A percentile compares a stretch with the other conserved stretches of the same genome.
phyloP scores from a whole-genome alignment of 2,113 vertebrate species.

The Rhinopomastus cyanomelas region DNA sequence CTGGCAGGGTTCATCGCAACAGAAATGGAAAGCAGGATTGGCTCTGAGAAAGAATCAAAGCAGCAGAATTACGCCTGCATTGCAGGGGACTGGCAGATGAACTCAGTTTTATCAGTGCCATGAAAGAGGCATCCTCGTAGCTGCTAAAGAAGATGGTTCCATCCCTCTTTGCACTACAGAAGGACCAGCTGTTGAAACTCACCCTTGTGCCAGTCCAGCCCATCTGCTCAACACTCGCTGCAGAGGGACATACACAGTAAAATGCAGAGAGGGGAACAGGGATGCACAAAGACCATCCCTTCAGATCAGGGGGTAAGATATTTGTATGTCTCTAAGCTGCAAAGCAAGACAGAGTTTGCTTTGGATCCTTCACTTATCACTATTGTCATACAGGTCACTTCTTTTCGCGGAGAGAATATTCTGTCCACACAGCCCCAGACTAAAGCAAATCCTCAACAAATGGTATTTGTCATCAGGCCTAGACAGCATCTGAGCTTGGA shows the following conservation, averaged over 20 bases:
- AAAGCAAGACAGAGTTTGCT: not conserved
- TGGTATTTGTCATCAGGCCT: not conserved
- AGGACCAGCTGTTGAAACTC: not conserved
- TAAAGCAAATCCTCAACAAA: not conserved
- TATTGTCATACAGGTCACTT: not conserved
- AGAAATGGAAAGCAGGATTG: not conserved
- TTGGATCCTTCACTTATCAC: not conserved
- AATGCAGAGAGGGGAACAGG: not conserved
- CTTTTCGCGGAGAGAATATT: not conserved
- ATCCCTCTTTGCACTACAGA: not conserved
- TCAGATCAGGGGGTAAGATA: not conserved
- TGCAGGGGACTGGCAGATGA: not conserved
- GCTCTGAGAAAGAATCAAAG: not conserved
- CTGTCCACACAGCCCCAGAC: not conserved
- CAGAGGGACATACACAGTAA: not conserved
- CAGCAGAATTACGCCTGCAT: not conserved
- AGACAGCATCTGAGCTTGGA: not conserved
- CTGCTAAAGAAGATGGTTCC: not conserved
- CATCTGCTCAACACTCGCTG: not conserved
- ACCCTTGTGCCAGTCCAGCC: not conserved
- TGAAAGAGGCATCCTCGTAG: not conserved
- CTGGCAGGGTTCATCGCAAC: rapidly evolving
- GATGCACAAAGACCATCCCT: not conserved
- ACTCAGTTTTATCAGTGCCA: not conserved
- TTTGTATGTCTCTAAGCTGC: not conserved